Evolutionary conservation across 2,888 invertebrate species (phyloP).

Genomic region (Thecophora atra): DNA sequence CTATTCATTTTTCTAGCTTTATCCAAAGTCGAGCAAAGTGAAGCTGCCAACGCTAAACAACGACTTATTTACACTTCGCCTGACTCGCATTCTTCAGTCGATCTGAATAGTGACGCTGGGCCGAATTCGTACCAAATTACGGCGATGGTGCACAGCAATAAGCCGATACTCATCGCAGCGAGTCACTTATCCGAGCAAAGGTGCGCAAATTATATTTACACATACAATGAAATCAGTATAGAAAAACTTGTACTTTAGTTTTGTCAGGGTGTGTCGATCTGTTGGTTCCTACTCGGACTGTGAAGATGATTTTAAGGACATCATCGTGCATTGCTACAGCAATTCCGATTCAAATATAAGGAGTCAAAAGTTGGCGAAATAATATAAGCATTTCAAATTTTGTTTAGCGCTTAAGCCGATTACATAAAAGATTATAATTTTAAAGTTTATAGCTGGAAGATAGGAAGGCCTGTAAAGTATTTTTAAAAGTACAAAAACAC

Average conservation of each 20-base stretch:
- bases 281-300: conserved; percentile 63
- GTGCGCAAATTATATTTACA: conserved; percentile 36
- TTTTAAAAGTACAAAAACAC: conserved; percentile 9
- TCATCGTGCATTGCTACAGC: conserved; percentile 54
- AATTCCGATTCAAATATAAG: conserved; percentile 59
- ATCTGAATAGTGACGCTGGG: conserved; percentile 57
- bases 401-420: background rate
- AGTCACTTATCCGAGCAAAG: conserved; percentile 53
- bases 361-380: conserved; percentile 39
- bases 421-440: background rate
- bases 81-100: conserved; percentile 60
- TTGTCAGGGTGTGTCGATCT: conserved; percentile 58
- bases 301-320: conserved; percentile 54
- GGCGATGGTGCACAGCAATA: conserved; percentile 49
- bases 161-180: conserved; percentile 51
- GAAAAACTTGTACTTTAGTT: conserved; percentile 19
- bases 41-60: conserved; percentile 28
- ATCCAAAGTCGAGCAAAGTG: conserved; percentile 51
- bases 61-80: conserved; percentile 48
- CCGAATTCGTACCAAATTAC: conserved; percentile 45
- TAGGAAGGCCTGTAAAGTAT: conserved; percentile 18
- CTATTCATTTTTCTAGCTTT: conserved; percentile 55
- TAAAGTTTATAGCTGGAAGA: background rate
- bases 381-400: conserved; percentile 2
- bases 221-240: conserved; percentile 2